A percentile compares a stretch with the other conserved stretches of the same genome.
Evolutionary conservation across 2,797 vertebrate species (phyloP).

Genomic region (Pogonophryne albipinna): DNA sequence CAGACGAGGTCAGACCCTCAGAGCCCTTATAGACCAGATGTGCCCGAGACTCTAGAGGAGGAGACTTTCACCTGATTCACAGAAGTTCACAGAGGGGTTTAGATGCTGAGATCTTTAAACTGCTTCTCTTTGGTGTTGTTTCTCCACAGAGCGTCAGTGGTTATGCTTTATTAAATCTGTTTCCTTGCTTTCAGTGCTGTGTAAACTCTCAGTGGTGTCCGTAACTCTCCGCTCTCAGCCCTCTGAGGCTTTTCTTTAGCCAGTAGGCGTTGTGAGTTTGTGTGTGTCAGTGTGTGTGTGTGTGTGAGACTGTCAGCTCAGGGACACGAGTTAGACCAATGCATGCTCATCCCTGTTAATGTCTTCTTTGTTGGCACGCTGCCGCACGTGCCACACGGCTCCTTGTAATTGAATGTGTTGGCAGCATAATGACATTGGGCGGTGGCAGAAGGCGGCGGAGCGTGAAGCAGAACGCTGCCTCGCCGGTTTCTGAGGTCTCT

Average conservation of each 20-base stretch:
- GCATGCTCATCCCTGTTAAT: slow-evolving; percentile 38
- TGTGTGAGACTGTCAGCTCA: slow-evolving; percentile 21
- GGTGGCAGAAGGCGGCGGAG: slow-evolving; percentile 70
- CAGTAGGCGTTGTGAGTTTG: background rate
- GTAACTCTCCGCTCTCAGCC: slow-evolving; percentile 12
- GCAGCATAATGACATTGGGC: slow-evolving; percentile 77
- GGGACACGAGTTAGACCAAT: slow-evolving; percentile 35
- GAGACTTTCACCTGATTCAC: slow-evolving; percentile 67
- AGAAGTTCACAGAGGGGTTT: slow-evolving; percentile 65
- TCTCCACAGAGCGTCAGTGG: slow-evolving; percentile 40
- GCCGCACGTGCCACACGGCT: slow-evolving; percentile 59
- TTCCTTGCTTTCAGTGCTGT: slow-evolving; percentile 14
- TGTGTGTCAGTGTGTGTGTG: background rate
- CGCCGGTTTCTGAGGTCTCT: slow-evolving; percentile 60
- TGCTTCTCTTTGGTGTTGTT: slow-evolving; percentile 47
- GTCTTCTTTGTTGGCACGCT: slow-evolving; percentile 54
- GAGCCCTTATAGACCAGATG: slow-evolving; percentile 74
- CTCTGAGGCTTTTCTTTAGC: slow-evolving; percentile 4
- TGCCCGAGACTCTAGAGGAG: slow-evolving; percentile 53
- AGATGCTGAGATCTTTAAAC: slow-evolving; percentile 46
- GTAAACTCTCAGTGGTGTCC: slow-evolving; percentile 18
- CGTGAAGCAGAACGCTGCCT: slow-evolving; percentile 71
- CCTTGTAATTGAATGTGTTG: slow-evolving; percentile 78
- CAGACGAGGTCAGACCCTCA: slow-evolving; percentile 66
- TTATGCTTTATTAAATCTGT: slow-evolving; percentile 32